Percentiles rank a stretch among this genome's conserved stretches.
These are phyloP conservation scores for Eurystomus gularis DNA, from an alignment of 2,113 vertebrate genomes.

Conservation along the genomic window DNA sequence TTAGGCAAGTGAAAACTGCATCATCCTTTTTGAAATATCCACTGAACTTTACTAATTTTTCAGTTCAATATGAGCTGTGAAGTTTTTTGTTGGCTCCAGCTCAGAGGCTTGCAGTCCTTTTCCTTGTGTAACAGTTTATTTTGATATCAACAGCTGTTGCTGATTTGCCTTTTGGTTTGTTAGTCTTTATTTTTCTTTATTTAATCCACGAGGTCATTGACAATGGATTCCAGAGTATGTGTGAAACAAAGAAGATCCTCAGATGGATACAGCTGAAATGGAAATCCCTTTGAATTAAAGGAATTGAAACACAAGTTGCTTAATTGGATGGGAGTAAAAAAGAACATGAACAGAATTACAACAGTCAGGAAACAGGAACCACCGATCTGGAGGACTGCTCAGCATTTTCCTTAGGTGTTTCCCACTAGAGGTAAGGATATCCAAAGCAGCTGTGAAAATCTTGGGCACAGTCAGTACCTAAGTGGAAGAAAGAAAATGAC, in stretches of 20 bases:
- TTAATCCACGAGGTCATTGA: neutral
- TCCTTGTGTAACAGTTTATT: neutral
- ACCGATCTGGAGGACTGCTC: neutral
- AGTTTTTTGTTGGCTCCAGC: neutral
- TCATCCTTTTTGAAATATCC: neutral
- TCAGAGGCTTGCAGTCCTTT: neutral
- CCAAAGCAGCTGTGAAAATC: neutral
- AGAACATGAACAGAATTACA: neutral
- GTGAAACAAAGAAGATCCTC: neutral
- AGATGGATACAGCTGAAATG: neutral
- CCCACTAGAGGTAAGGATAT: neutral
- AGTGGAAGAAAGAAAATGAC: neutral
- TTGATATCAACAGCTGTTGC: neutral
- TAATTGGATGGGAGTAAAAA: neutral
- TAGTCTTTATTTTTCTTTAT: neutral
- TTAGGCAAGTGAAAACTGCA: neutral
- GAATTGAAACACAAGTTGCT: neutral
- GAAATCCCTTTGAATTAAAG: neutral
- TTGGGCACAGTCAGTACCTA: neutral
- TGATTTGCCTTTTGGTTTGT: neutral
- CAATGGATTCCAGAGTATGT: neutral
- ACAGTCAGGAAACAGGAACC: neutral
- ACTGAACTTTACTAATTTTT: neutral
- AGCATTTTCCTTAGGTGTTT: neutral
- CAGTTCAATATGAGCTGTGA: neutral